Evolutionary conservation across 2,797 vertebrate species (phyloP).

Genomic region (Margarornis squamiger): DNA sequence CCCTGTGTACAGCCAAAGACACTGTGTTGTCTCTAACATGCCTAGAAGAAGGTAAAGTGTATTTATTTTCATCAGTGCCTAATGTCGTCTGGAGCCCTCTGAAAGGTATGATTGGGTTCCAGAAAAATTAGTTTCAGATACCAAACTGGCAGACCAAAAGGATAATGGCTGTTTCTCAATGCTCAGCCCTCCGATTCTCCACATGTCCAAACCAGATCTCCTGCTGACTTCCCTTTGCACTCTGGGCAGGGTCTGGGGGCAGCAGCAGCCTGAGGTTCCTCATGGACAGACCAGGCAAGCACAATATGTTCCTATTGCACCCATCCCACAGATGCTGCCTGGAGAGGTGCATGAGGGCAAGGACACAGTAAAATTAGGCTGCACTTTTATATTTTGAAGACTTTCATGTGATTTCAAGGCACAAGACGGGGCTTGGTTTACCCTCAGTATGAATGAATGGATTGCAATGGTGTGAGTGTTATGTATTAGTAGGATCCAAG

Average conservation of each 20-base stretch:
- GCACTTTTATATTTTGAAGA: background rate
- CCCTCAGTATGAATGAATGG: too few species aligned
- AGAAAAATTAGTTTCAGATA: background rate
- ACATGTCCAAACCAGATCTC: background rate
- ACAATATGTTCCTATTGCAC: rapidly evolving
- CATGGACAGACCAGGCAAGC: too few species aligned
- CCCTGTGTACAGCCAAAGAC: background rate
- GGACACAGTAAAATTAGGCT: background rate
- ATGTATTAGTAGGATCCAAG: background rate
- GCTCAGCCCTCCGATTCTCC: background rate
- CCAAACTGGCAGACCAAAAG: background rate
- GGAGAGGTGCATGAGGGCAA: background rate
- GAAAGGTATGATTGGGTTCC: background rate
- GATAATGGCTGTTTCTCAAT: background rate
- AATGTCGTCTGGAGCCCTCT: background rate
- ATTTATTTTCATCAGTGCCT: background rate
- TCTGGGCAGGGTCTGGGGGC: background rate
- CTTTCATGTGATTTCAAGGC: background rate
- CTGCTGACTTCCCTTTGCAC: background rate
- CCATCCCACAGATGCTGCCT: background rate
- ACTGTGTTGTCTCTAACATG: background rate
- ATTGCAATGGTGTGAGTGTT: too few species aligned
- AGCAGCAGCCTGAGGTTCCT: background rate
- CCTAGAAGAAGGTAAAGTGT: background rate
- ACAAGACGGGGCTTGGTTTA: too few species aligned